Percentiles rank a stretch among this genome's conserved stretches.
Evolutionary conservation across 1,140 invertebrate genomes (phyloP).

Genomic region (Bombus sylvicola): DNA sequence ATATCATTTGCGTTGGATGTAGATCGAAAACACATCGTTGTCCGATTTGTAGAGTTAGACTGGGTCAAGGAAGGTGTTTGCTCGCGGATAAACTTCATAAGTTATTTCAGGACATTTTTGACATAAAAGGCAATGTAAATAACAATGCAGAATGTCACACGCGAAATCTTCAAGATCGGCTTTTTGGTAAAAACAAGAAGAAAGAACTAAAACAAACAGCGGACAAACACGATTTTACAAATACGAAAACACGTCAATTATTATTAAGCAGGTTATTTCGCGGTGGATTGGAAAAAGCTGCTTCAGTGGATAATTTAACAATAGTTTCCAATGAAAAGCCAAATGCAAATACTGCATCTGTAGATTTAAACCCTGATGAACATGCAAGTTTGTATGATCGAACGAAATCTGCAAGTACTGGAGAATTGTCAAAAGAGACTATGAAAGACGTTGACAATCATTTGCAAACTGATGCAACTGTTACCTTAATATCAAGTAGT

Average conservation of each 20-base stretch:
- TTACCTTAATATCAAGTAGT: slow-evolving; percentile 7
- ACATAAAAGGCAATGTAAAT: slow-evolving; percentile 41
- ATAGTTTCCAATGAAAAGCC: slow-evolving; percentile 23
- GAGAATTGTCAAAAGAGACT: slow-evolving; percentile 71
- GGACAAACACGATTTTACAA: slow-evolving; percentile 10
- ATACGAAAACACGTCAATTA: slow-evolving; percentile 33
- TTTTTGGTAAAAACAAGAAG: slow-evolving; percentile 73
- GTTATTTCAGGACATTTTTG: slow-evolving; percentile 77
- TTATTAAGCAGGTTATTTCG: slow-evolving; percentile 59
- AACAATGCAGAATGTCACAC: neutral
- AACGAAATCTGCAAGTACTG: slow-evolving; percentile 78
- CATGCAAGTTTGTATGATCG: slow-evolving; percentile 67
- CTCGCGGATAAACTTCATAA: slow-evolving; percentile 83
- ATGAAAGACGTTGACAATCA: slow-evolving; percentile 14
- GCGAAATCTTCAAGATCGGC: slow-evolving; percentile 71
- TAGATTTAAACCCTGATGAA: slow-evolving; percentile 58
- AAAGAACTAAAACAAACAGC: neutral
- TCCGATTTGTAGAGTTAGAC: slow-evolving; percentile 85
- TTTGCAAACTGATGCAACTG: slow-evolving; percentile 14
- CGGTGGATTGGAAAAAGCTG: slow-evolving; percentile 70
- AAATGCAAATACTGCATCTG: neutral
- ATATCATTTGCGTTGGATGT: slow-evolving; percentile 86
- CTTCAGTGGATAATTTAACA: slow-evolving; percentile 78
- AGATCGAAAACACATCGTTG: slow-evolving; percentile 84
- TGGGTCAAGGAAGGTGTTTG: slow-evolving; percentile 83